Evolutionary conservation across 2,113 vertebrate genomes (phyloP).

Genomic region (Sapajus apella): DNA sequence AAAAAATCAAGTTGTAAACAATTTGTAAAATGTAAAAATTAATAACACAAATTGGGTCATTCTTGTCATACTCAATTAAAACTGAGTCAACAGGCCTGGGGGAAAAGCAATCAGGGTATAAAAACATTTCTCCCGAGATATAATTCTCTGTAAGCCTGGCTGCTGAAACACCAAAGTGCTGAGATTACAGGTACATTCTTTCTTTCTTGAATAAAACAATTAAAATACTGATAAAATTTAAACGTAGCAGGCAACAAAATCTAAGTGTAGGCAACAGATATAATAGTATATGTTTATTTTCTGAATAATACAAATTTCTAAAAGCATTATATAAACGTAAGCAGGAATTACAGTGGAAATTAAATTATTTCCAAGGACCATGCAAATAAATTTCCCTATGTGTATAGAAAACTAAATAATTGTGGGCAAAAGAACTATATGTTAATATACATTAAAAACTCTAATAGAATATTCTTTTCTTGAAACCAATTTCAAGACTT

Average conservation of each 20-base stretch:
- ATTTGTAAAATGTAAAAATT: neutral
- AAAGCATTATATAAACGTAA: neutral
- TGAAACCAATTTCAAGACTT: neutral
- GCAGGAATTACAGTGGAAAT: neutral
- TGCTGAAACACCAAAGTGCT: neutral
- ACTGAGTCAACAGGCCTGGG: neutral
- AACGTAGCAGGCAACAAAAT: neutral
- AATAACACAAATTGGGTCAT: neutral
- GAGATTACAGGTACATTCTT: neutral
- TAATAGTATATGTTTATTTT: neutral
- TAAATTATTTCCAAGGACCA: neutral
- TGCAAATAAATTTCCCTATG: neutral
- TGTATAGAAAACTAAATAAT: neutral
- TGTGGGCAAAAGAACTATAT: too few relatives aligned
- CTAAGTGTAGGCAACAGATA: neutral
- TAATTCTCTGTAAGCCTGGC: neutral
- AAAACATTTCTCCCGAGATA: neutral
- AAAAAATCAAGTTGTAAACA: constrained; percentile 13
- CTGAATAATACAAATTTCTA: neutral
- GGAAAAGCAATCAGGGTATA: neutral
- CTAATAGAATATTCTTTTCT: neutral
- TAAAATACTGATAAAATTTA: neutral
- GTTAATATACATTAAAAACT: neutral
- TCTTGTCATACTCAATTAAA: neutral
- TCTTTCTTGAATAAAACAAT: neutral